A percentile compares a stretch with the other conserved stretches of the same genome.
These are phyloP conservation scores for Potamilus streckersoni DNA, from an alignment of 1,140 invertebrate genomes.

Conservation along the genomic window DNA sequence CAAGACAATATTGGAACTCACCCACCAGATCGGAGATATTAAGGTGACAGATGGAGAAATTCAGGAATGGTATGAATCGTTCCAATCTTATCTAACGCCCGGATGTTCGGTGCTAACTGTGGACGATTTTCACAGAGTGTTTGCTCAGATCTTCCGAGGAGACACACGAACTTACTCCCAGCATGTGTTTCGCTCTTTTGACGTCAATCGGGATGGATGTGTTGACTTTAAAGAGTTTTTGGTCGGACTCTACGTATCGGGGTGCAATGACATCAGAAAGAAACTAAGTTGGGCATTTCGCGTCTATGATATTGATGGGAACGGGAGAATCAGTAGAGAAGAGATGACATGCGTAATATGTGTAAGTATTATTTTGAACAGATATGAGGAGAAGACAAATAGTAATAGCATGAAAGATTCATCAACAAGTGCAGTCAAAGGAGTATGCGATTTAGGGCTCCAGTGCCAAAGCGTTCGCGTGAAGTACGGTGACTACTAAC, in stretches of 20 bases:
- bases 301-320: conserved; percentile 88
- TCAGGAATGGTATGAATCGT: conserved; percentile 20
- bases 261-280: conserved; percentile 83
- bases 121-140: conserved; percentile 37
- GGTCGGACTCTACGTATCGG: conserved; percentile 42
- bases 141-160: conserved; percentile 36
- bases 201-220: conserved; percentile 39
- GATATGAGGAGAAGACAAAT: too few relatives aligned
- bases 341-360: conserved; percentile 50
- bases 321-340: conserved; percentile 82
- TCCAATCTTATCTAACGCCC: conserved; percentile 9
- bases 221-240: conserved; percentile 54
- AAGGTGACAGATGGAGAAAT: conserved; percentile 77
- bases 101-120: conserved; percentile 10
- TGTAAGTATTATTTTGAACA: conserved; percentile 26
- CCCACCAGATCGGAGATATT: conserved; percentile 29
- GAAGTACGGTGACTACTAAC: too few relatives aligned
- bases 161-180: conserved; percentile 34
- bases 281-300: conserved; percentile 93
- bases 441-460: too few relatives aligned
- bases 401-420: too few relatives aligned
- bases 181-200: conserved; percentile 48
- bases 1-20: conserved; percentile 30
- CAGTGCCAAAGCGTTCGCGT: too few relatives aligned
- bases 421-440: too few relatives aligned